Evolutionary conservation across 2,888 invertebrate species (phyloP).

Genomic region (Trichogramma dendrolimi): DNA sequence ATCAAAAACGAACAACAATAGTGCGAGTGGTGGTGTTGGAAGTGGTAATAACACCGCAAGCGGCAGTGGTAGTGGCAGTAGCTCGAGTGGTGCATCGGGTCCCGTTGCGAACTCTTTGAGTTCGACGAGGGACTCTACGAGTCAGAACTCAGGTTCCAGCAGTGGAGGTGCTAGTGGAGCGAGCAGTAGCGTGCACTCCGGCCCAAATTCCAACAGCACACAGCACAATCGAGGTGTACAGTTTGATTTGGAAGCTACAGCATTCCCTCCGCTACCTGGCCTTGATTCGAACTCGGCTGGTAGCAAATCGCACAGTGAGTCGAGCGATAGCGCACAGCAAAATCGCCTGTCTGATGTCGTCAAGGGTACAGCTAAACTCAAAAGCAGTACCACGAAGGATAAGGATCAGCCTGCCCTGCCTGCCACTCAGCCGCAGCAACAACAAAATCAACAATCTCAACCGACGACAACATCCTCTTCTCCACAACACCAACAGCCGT

Average conservation of each 20-base stretch:
- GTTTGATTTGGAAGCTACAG: conserved; percentile 74
- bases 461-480: background rate
- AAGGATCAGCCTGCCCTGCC: conserved; percentile 32
- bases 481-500: conserved; percentile 18
- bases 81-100: conserved; percentile 7
- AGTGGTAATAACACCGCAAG: conserved; percentile 35
- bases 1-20: conserved; percentile 44
- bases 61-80: conserved; percentile 40
- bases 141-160: background rate
- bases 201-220: conserved; percentile 34
- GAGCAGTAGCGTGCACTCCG: conserved; percentile 15
- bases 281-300: conserved; percentile 50
- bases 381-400: conserved; percentile 51
- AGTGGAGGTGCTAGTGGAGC: background rate
- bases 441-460: conserved; percentile 7
- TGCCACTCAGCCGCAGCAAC: conserved; percentile 29
- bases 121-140: background rate
- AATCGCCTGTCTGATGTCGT: conserved; percentile 75
- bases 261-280: conserved; percentile 78
- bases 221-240: conserved; percentile 58
- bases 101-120: background rate
- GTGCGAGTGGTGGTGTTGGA: conserved; percentile 39
- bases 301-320: conserved; percentile 40
- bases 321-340: conserved; percentile 48
- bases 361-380: conserved; percentile 66